Percentiles rank a stretch among this genome's conserved stretches.
Conservation (phyloP, 2,797 vertebrate species). For the Eulemur albifrons region DNA sequence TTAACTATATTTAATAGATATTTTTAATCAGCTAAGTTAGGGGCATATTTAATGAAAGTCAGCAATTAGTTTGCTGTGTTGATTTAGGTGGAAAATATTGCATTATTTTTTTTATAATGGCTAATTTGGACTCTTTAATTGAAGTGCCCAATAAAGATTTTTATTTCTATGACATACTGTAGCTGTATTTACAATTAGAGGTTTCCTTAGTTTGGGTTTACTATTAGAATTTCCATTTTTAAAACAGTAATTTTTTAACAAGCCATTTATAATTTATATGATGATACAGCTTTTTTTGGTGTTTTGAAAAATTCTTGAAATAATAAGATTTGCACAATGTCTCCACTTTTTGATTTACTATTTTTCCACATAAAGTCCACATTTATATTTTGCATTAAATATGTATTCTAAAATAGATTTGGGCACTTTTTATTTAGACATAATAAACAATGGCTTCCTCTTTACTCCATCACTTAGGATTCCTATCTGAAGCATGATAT, state of each 20-base stretch:
- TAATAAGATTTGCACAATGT: not conserved
- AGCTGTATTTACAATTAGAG: conserved; percentile 45
- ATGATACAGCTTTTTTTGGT: conserved; percentile 17
- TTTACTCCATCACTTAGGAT: not conserved
- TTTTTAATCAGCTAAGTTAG: conserved; percentile 52
- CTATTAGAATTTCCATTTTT: conserved; percentile 55
- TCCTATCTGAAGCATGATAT: not conserved
- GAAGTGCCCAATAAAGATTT: conserved; percentile 62
- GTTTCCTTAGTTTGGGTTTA: conserved; percentile 58
- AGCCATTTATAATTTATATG: conserved; percentile 40
- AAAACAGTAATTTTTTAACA: conserved; percentile 46
- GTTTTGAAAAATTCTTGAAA: conserved; percentile 22
- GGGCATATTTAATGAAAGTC: conserved; percentile 36
- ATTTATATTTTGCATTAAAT: conserved; percentile 1
- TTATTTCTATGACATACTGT: conserved; percentile 45
- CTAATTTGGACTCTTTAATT: conserved; percentile 49
- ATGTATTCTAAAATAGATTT: not conserved
- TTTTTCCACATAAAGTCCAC: not conserved
- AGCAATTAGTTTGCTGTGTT: conserved; percentile 22
- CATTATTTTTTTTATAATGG: conserved; percentile 46
- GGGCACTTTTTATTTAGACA: not conserved
- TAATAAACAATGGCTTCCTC: not conserved
- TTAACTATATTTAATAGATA: conserved; percentile 37
- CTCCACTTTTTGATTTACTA: not conserved
- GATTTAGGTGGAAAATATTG: conserved; percentile 61